Base-by-base conservation (phyloP, 2,888 invertebrate genomes). In the Protula sp. region DNA sequence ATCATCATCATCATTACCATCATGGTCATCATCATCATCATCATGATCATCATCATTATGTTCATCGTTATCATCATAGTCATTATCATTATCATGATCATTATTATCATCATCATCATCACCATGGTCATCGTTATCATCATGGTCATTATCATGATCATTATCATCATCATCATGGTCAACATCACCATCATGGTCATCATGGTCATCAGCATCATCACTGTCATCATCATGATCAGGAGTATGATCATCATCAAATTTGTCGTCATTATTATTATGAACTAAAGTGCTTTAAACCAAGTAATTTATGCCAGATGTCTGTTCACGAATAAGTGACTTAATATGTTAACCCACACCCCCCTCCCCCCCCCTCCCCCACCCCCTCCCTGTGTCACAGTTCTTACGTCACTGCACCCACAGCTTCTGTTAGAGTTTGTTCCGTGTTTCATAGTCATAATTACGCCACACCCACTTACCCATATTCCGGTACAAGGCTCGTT, bases 1-100 rank as follows among this genome's bases (percentile, higher is more conserved):
- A 55, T 58, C 58, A 58, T 58, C 58, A 55, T 58, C 58, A 58
- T 54, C 58, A 59, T 55, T 30, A 55, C 47, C 59, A 55, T 59
- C 54, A 59, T 59, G 54, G 55, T 54, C 53, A 53, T 58, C 53
- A 31, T 54, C 58, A 58, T 58, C 53, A 53, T 38, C 45, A 54
- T 54, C 31, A 53, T 27, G 38, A 38, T 54, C 31, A 54, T 47
- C 53, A 53, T 58, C 52, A 53, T 53, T 30, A 30, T 53, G 31
- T 24, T 53, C 58, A 29, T 38, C 27, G 48, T 22, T 48, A 48
- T 51, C 24, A 27, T 22, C n/a, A 5, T 28, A 14, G n/a, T 9
- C 26, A 56, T 30, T n/a, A 19, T 30, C 54, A 14, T 53, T 9
- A 29, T 27, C 30, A 14, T 50, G 19, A 50, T 50, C 50, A 50